A percentile compares a stretch with the other conserved stretches of the same genome.
phyloP scores from a whole-genome alignment of 2,113 vertebrate species.

The Tamias sibiricus region DNA sequence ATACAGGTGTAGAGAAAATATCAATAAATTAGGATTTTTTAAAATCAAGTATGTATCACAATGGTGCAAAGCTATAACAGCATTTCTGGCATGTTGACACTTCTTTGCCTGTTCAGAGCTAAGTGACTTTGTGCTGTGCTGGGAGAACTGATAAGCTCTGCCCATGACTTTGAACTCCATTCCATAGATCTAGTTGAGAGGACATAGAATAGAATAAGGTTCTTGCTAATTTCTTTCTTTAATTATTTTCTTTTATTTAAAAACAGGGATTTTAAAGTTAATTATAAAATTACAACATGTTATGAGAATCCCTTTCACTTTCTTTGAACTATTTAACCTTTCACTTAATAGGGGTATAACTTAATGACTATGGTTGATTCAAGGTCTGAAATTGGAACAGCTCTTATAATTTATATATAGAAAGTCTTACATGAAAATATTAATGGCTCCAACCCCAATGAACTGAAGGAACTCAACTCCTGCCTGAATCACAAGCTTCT shows the following conservation, averaged over 20 bases:
- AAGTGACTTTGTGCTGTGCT: neutral
- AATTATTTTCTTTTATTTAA: neutral
- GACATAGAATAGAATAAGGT: neutral
- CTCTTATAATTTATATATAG: conserved; percentile 3
- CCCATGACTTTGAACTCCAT: neutral
- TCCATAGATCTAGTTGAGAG: neutral
- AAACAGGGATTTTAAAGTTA: conserved; percentile 14
- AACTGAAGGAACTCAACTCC: conserved; percentile 6
- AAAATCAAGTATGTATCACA: no score
- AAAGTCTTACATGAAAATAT: conserved; percentile 15
- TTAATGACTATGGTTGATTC: conserved; percentile 26
- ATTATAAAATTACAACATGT: conserved; percentile 19
- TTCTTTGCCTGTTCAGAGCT: conserved; percentile 54
- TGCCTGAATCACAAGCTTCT: neutral
- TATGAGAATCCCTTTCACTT: conserved; percentile 51
- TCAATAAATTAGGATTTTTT: neutral
- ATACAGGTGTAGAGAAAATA: neutral
- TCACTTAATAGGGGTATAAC: conserved; percentile 6
- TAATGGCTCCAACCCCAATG: conserved; percentile 39
- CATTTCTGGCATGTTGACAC: conserved; percentile 54
- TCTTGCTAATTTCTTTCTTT: neutral
- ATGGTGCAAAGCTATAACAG: conserved; percentile 57
- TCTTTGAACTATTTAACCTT: conserved; percentile 48
- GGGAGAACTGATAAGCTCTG: neutral
- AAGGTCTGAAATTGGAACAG: conserved; percentile 40